phyloP scores from a whole-genome alignment of 2,113 vertebrate species.

The Rhineura floridana region DNA sequence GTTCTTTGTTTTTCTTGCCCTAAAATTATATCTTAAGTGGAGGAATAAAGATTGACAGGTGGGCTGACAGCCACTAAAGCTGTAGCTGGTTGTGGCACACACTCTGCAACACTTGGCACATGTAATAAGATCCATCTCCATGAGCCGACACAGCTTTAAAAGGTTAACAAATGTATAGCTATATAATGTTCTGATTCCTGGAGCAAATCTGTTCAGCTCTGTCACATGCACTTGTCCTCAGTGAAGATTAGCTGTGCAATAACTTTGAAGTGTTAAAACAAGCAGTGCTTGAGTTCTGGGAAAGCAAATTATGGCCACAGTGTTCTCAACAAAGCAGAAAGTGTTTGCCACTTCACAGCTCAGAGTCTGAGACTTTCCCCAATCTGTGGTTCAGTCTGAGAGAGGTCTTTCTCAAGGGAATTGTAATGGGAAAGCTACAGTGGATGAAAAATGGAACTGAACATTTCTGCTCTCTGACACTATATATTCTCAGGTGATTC shows the following conservation, averaged over 20 bases:
- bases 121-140: constrained; percentile 31
- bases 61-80: constrained; percentile 45
- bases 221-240: constrained; percentile 30
- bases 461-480: not conserved
- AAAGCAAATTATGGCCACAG: not conserved
- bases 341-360: not conserved
- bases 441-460: not conserved
- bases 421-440: not conserved
- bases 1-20: not conserved
- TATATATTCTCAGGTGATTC: not conserved
- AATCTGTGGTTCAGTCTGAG: constrained; percentile 4
- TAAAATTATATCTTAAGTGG: constrained; percentile 25
- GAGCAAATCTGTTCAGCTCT: rapidly evolving
- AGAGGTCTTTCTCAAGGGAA: not conserved
- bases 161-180: constrained; percentile 55
- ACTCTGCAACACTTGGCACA: constrained; percentile 46
- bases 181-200: constrained; percentile 38
- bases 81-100: constrained; percentile 45
- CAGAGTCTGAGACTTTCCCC: not conserved
- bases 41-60: constrained; percentile 49
- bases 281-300: constrained; percentile 7
- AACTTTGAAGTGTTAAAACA: constrained; percentile 46
- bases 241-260: constrained; percentile 34
- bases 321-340: constrained; percentile 34
- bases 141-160: constrained; percentile 32